Evolutionary conservation across 2,888 invertebrate species (phyloP), one percentile per base, ranked within the genome.

Genomic region (Cerastis leucographa): DNA sequence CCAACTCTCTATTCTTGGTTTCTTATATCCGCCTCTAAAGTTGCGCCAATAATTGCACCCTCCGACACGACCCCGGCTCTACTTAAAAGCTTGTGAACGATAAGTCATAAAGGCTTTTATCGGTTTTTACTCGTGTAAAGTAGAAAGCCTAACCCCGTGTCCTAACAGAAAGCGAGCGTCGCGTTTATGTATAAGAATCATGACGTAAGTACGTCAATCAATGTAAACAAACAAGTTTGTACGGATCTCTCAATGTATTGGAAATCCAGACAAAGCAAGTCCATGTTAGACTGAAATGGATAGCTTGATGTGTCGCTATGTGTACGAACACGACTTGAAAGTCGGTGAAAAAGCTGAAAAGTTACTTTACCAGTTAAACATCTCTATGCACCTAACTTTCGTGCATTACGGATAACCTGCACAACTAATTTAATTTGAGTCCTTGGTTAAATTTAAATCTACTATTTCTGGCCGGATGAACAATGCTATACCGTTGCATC

Each of bases 91-190:
- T 72, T 68, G 80, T 75, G 79, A 79, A 62, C 83, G 66, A 75
- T 82, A 78, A 74, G 74, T 72, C 82, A 72, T 80, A 51, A 70
- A 67, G 71, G 82, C 65, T 83, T 83, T 83, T 83, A 76, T 83
- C 71, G 76, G 71, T 72, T 76, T 76, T 73, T 76, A 59, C 76
- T 78, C 54, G 25, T n/a, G 46, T 8, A n/a, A 42, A 64, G 42
- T 42, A 42, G 64, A 64, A 64, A 42, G 64, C 42, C 64, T 64
- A 17, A 42, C 64, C 64, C 64, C 64, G 64, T 42, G 42, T 14
- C 4, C 64, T 42, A 42, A 42, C 1, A 9, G n/a, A 25, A 42
- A 42, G 44, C 42, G 17, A 25, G 0, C 14, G n/a, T 42, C 42
- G 64, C n/a, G 4, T 42, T 64, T n/a, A 22, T 61, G 8, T 29